Evolutionary conservation across 2,888 invertebrate genomes (phyloP).

Genomic region (Mimas tiliae): DNA sequence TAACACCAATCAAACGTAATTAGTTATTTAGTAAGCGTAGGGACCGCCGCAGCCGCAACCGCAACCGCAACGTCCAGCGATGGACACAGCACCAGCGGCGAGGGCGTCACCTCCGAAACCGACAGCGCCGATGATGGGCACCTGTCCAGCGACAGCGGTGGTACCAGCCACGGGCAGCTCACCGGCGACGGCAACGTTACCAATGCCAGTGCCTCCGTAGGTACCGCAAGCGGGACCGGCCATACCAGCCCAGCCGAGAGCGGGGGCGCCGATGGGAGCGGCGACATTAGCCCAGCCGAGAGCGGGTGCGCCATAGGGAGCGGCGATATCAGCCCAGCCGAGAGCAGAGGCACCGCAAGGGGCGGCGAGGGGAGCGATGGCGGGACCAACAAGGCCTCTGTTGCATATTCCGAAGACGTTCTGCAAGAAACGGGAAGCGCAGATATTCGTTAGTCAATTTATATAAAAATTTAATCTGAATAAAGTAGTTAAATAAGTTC

Average conservation of each 20-base stretch:
- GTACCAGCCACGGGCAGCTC: conserved; percentile 45
- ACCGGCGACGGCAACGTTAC: conserved; percentile 50
- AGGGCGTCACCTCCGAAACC: conserved; percentile 47
- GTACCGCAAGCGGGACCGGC: conserved; percentile 31
- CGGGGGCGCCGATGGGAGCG: conserved; percentile 35
- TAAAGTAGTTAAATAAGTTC: no score
- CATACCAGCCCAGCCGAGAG: conserved; percentile 22
- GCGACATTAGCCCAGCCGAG: conserved; percentile 30
- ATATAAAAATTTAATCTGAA: no score
- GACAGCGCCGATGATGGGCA: conserved; percentile 55
- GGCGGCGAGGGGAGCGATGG: conserved; percentile 21
- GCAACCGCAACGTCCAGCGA: conserved; percentile 32
- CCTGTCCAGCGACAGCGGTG: conserved; percentile 48
- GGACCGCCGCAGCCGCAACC: conserved; percentile 31
- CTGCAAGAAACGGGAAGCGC: background rate
- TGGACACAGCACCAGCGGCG: conserved; percentile 44
- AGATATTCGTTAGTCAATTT: no score
- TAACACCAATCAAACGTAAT: background rate
- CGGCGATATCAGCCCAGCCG: conserved; percentile 32
- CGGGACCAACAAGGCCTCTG: conserved; percentile 21
- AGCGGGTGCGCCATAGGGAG: conserved; percentile 32
- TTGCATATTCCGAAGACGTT: conserved; percentile 24
- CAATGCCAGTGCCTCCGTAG: conserved; percentile 46
- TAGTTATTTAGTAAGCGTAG: conserved; percentile 28
- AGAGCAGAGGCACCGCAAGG: conserved; percentile 1